These are phyloP conservation scores for Drosophila burlai DNA, from an alignment of 1,140 invertebrate genomes.

Conservation along the genomic window DNA sequence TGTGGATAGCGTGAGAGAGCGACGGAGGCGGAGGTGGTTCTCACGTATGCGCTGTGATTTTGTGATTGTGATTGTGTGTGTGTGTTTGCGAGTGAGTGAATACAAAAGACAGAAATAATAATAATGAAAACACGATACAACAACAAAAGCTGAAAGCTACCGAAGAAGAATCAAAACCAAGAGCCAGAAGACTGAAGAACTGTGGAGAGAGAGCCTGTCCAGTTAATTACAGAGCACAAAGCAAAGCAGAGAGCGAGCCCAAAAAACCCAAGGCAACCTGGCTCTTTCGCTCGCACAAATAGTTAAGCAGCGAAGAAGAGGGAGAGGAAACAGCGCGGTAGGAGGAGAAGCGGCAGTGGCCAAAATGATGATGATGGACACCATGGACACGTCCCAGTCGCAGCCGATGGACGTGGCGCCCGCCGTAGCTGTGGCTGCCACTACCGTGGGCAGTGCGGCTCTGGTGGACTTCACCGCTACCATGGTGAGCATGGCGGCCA, in stretches of 20 bases:
- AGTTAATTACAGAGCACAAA: slow-evolving; percentile 77
- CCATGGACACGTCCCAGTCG: slow-evolving; percentile 63
- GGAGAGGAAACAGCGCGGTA: slow-evolving; percentile 9
- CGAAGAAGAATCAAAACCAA: slow-evolving; percentile 31
- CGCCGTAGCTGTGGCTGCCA: slow-evolving; percentile 70
- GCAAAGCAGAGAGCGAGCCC: slow-evolving; percentile 58
- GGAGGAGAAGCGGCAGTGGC: slow-evolving; percentile 1
- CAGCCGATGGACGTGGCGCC: slow-evolving; percentile 76
- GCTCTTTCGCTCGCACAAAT: slow-evolving; percentile 34
- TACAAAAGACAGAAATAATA: slow-evolving; percentile 72
- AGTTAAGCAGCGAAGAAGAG: slow-evolving; percentile 26
- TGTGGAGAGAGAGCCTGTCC: slow-evolving; percentile 48
- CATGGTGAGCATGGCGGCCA: slow-evolving; percentile 73
- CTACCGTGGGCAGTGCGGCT: slow-evolving; percentile 47
- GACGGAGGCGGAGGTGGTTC: slow-evolving; percentile 51
- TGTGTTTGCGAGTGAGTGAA: slow-evolving; percentile 53
- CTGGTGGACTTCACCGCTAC: slow-evolving; percentile 70
- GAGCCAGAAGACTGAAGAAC: slow-evolving; percentile 41
- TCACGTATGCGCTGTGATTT: slow-evolving; percentile 74
- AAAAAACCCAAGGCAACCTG: slow-evolving; percentile 55
- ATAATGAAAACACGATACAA: slow-evolving; percentile 77
- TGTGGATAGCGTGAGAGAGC: slow-evolving; percentile 16
- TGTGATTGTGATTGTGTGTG: slow-evolving; percentile 29
- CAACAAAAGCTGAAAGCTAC: slow-evolving; percentile 46
- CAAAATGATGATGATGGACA: slow-evolving; percentile 85